Evolutionary conservation across 2,113 vertebrate species (phyloP).

Genomic region (Cygnus buccinator): DNA sequence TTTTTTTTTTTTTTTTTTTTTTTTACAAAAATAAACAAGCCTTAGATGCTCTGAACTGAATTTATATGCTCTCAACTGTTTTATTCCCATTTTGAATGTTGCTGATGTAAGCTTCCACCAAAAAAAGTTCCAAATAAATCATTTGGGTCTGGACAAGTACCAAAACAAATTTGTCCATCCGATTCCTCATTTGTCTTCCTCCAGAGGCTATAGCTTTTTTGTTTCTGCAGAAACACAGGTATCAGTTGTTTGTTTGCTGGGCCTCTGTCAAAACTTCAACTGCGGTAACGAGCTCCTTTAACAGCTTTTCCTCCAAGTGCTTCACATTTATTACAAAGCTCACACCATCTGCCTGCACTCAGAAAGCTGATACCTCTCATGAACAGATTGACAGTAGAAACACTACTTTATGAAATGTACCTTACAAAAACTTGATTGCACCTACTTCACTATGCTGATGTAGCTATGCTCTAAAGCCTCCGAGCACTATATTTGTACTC

Average conservation of each 20-base stretch:
- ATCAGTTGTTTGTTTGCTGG: background rate
- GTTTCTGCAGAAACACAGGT: background rate
- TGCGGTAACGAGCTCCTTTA: rapidly evolving
- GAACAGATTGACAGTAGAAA: too few relatives aligned
- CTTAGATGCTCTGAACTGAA: background rate
- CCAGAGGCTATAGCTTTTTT: background rate
- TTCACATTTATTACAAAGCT: background rate
- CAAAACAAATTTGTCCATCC: background rate
- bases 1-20: background rate
- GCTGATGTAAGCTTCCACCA: background rate
- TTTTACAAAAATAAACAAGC: background rate
- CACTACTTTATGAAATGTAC: background rate
- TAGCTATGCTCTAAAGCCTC: background rate
- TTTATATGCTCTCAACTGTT: background rate
- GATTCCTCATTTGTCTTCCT: background rate
- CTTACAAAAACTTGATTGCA: background rate
- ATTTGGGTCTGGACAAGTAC: background rate
- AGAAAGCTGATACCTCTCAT: background rate
- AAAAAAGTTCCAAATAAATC: background rate
- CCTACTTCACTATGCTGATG: too few relatives aligned
- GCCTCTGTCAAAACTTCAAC: background rate
- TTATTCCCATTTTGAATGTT: background rate
- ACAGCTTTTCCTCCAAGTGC: background rate
- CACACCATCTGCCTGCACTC: background rate
- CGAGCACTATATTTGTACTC: background rate